Evolutionary conservation across 2,113 vertebrate species (phyloP), one percentile per base, ranked within the genome.

Genomic region (Manacus vitellinus): DNA sequence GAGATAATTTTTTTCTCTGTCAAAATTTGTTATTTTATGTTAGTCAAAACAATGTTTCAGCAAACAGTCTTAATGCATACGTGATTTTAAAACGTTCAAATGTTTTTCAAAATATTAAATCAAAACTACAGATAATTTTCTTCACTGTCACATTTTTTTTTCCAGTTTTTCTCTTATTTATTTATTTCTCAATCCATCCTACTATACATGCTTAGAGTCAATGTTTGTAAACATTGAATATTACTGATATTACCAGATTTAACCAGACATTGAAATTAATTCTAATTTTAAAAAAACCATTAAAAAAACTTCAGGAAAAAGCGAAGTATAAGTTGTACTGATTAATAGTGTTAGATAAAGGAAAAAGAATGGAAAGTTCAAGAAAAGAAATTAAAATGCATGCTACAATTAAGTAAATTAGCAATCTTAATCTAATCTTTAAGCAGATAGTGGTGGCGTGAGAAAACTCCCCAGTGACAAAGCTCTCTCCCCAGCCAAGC

Each of bases 361-460:
- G 3, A 41, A 85, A 59, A 76, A 51, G 2, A 70, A 70, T 6
- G 4, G 35, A 67, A 92, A 70, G 4, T 21, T 70, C 2, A 89
- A 85, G 35, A 23, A 65, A 79, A 41, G 41, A 19, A 35, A 7
- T 66, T n/a, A 24, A 85, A 46, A 51, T 39, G 0, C 18, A 27
- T 87, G 3, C 8, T 62, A 4, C 10, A 67, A 16, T n/a, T 30
- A 61, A 44, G 39, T 56, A 47, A 68, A 62, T 49, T 49, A 37
- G 22, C 49, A 83, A 61, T 63, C 37, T 27, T 61, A 39, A 61
- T 39, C 59, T 39, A 61, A 39, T 61, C 31, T 80, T 74, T n/a
- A 67, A 28, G 21, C 4, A 65, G 10, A 19, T 35, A 70, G 43
- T 8, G 6, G 20, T 9, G 41, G 4, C 1, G 0, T 58, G 5